A percentile compares a stretch with the other conserved stretches of the same genome.
These are phyloP conservation scores for Zoanthus sociatus DNA, from an alignment of 92 coral and sea anemone species.

Conservation along the genomic window DNA sequence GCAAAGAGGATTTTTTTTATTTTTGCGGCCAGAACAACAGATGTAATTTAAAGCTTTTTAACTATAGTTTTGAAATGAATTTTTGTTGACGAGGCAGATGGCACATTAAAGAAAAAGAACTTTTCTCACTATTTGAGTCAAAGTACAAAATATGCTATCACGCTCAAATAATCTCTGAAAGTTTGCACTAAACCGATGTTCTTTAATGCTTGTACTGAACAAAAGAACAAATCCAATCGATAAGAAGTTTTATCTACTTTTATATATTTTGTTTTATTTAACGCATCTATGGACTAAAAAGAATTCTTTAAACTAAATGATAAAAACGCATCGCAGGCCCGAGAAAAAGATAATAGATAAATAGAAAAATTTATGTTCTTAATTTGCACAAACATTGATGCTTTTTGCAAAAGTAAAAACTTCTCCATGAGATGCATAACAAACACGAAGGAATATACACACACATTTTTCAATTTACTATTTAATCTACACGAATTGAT, in stretches of 20 bases:
- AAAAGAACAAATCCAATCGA: neutral
- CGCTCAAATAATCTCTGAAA: neutral
- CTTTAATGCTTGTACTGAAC: neutral
- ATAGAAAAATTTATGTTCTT: conserved; percentile 8
- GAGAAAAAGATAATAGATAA: neutral
- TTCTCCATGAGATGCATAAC: neutral
- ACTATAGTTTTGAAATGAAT: neutral
- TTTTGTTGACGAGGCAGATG: conserved; percentile 7
- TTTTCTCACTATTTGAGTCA: neutral
- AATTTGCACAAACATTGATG: neutral
- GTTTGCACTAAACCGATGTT: neutral
- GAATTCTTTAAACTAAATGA: neutral
- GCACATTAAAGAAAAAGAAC: neutral
- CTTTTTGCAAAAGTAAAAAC: neutral
- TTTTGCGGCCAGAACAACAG: neutral
- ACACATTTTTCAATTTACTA: neutral
- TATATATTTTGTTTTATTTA: neutral
- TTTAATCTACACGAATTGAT: no score
- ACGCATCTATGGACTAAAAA: neutral
- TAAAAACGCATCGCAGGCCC: neutral
- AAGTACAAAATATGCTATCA: neutral
- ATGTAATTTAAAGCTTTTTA: neutral
- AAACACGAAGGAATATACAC: neutral
- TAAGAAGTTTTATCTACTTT: neutral
- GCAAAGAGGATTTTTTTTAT: neutral